phyloP scores from a whole-genome alignment of 2,888 invertebrate species.

The Blastobasis adustella region DNA sequence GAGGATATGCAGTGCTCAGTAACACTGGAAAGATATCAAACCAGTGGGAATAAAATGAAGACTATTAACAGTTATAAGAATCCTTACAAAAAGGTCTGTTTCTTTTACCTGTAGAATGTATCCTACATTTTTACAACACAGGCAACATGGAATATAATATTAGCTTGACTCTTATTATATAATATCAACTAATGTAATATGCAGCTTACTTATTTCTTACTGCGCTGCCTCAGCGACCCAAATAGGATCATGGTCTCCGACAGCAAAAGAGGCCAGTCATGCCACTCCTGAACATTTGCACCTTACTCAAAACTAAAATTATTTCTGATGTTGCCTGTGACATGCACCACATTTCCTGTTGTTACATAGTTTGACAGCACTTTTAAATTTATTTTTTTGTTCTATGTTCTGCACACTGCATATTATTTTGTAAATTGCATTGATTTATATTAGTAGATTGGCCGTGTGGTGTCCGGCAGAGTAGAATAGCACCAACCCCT shows the following conservation, averaged over 20 bases:
- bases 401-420: slow-evolving; percentile 36
- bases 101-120: slow-evolving; percentile 19
- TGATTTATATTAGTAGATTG: neutral
- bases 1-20: slow-evolving; percentile 70
- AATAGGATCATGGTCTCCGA: too few relatives aligned
- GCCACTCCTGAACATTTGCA: too few relatives aligned
- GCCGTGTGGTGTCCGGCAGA: too few relatives aligned
- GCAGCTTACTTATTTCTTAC: too few relatives aligned
- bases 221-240: too few relatives aligned
- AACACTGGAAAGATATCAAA: slow-evolving; percentile 57
- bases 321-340: slow-evolving; percentile 45
- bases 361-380: slow-evolving; percentile 38
- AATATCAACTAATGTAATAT: too few relatives aligned
- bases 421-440: slow-evolving; percentile 17
- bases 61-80: slow-evolving; percentile 62
- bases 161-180: neutral
- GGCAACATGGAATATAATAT: slow-evolving; percentile 32
- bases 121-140: slow-evolving; percentile 23
- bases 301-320: too few relatives aligned
- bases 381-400: slow-evolving; percentile 46
- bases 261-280: too few relatives aligned
- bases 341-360: slow-evolving; percentile 35
- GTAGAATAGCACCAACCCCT: too few relatives aligned
- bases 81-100: slow-evolving; percentile 66
- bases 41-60: slow-evolving; percentile 66